Evolutionary conservation across 1,140 invertebrate species (phyloP).

Genomic region (Ceratina australensis): DNA sequence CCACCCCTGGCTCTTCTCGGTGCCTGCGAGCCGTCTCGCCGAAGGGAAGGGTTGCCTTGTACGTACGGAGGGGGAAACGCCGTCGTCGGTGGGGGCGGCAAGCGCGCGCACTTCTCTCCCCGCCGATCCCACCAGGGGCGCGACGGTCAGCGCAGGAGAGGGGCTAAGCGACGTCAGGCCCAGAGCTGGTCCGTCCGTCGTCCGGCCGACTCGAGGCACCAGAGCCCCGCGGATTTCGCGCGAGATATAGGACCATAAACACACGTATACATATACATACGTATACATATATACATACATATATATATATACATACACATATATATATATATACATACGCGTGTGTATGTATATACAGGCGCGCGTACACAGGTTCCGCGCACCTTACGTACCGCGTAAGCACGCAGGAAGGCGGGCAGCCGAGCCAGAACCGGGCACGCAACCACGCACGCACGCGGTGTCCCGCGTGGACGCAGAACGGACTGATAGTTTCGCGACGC

Average conservation of each 20-base stretch:
- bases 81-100: background rate
- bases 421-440: background rate
- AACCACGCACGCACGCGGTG: conserved; percentile 20
- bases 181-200: conserved; percentile 71
- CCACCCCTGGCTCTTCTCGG: conserved; percentile 27
- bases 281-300: background rate
- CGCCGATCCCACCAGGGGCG: conserved; percentile 31
- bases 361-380: background rate
- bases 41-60: background rate
- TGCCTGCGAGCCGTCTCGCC: background rate
- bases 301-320: conserved; percentile 7
- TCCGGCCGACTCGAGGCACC: conserved; percentile 77
- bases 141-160: conserved; percentile 55
- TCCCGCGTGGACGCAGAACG: conserved; percentile 37
- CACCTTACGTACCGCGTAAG: too few relatives aligned
- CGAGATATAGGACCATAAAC: conserved; percentile 63
- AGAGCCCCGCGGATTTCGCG: conserved; percentile 72
- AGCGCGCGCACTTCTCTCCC: conserved; percentile 58
- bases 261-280: conserved; percentile 17
- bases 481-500: conserved; percentile 23
- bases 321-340: conserved; percentile 8
- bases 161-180: conserved; percentile 57
- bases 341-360: background rate
- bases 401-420: conserved; percentile 3
- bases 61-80: background rate